These are phyloP conservation scores for Papilio polyxenes DNA, from an alignment of 1,140 invertebrate species.

Conservation along the genomic window DNA sequence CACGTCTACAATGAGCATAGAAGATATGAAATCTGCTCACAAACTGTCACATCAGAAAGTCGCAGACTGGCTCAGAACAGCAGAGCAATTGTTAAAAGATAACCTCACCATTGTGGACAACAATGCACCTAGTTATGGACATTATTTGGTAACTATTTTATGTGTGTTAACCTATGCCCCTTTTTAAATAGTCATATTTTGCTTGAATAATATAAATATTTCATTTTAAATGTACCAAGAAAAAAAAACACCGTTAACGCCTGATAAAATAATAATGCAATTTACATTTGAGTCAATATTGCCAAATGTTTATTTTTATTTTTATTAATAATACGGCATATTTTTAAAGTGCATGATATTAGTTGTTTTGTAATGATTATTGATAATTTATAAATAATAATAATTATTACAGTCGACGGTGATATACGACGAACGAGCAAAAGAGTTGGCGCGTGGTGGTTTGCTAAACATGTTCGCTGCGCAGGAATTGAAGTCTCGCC, in stretches of 20 bases:
- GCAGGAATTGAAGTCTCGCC: constrained; percentile 64
- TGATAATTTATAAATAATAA: background rate
- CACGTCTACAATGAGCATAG: constrained; percentile 43
- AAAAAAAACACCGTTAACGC: background rate
- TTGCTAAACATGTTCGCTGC: constrained; percentile 70
- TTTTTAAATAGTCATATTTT: background rate
- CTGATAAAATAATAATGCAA: background rate
- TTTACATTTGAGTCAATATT: background rate
- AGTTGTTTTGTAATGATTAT: no score
- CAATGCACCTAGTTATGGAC: constrained; percentile 57
- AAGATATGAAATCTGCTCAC: constrained; percentile 61
- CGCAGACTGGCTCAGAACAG: constrained; percentile 49
- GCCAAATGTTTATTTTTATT: background rate
- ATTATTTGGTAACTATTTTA: constrained; percentile 60
- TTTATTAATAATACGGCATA: background rate
- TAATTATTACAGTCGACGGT: constrained; percentile 56
- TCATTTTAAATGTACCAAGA: no score
- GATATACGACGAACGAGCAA: constrained; percentile 54
- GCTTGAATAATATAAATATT: no score
- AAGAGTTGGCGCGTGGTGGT: constrained; percentile 54
- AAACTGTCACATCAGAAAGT: constrained; percentile 52
- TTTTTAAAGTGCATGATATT: no score
- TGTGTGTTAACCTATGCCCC: background rate
- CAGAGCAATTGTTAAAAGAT: constrained; percentile 45
- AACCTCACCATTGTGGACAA: constrained; percentile 46